phyloP scores from a whole-genome alignment of 2,113 vertebrate species.

The Phylloscopus trochiloides region DNA sequence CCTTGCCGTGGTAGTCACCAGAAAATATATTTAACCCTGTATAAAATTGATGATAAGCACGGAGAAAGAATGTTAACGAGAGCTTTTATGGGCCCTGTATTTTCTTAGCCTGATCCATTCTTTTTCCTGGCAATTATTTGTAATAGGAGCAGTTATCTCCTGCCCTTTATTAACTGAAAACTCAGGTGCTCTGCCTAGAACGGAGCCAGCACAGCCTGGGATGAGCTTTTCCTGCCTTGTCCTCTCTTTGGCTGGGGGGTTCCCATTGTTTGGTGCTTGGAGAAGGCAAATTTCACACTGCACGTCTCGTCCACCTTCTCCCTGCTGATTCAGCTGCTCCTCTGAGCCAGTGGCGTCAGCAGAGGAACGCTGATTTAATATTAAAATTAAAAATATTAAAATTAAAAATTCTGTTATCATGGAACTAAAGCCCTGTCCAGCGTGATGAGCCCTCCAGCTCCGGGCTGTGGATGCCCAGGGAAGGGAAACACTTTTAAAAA shows the following conservation, averaged over 20 bases:
- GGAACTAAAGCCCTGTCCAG: background rate
- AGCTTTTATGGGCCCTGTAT: conserved; percentile 20
- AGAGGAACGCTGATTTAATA: fast-evolving
- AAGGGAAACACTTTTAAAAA: background rate
- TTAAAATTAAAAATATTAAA: too few relatives aligned
- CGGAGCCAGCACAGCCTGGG: background rate
- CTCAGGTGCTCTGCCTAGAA: background rate
- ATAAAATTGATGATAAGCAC: conserved; percentile 46
- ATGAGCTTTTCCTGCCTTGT: background rate
- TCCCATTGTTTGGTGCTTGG: background rate
- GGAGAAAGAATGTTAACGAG: conserved; percentile 43
- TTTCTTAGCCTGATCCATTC: background rate
- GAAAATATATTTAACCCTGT: conserved; percentile 67
- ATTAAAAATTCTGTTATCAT: background rate
- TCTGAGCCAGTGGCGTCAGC: fast-evolving
- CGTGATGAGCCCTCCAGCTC: background rate
- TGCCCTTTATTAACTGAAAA: background rate
- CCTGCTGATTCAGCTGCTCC: background rate
- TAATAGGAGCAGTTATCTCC: background rate
- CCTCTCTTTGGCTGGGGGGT: background rate
- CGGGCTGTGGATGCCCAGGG: background rate
- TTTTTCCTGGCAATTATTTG: conserved; percentile 10
- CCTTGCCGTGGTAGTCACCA: conserved; percentile 48
- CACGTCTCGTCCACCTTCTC: fast-evolving
- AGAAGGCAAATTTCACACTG: background rate